These are phyloP conservation scores for Pyrgus malvae DNA, from an alignment of 2,888 invertebrate genomes.

Conservation along the genomic window DNA sequence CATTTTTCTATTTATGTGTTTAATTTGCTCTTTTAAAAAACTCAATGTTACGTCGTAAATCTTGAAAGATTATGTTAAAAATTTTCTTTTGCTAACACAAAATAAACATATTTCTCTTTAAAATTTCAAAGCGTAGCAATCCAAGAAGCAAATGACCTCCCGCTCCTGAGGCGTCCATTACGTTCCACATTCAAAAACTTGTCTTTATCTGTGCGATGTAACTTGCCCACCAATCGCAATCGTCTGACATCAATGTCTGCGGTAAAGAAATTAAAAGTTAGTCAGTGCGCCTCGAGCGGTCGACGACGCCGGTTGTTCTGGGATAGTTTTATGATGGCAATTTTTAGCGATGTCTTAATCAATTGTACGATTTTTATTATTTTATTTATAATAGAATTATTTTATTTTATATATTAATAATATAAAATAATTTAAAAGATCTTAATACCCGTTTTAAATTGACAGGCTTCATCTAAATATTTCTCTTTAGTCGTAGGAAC, in stretches of 20 bases:
- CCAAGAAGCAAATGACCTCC: slow-evolving; percentile 27
- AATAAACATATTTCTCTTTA: slow-evolving; percentile 22
- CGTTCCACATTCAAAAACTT: slow-evolving; percentile 55
- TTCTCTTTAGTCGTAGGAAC: no score
- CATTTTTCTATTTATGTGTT: no score
- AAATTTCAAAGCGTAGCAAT: slow-evolving; percentile 24
- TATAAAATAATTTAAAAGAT: no score
- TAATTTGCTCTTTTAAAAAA: neutral
- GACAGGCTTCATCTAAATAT: no score
- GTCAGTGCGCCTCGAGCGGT: slow-evolving; percentile 67
- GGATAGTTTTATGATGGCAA: slow-evolving; percentile 37
- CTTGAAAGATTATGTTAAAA: slow-evolving; percentile 4
- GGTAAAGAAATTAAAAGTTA: slow-evolving; percentile 77
- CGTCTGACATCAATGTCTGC: slow-evolving; percentile 70
- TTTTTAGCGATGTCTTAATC: slow-evolving; percentile 36
- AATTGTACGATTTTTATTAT: slow-evolving; percentile 28
- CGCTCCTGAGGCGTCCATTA: slow-evolving; percentile 50
- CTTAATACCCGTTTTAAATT: no score
- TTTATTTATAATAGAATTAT: slow-evolving; percentile 1
- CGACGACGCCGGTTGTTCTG: slow-evolving; percentile 57
- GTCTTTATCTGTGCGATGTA: slow-evolving; percentile 71
- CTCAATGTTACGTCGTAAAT: slow-evolving; percentile 3
- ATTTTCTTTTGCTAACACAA: slow-evolving; percentile 16
- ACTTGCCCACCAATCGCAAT: slow-evolving; percentile 75
- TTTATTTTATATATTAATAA: neutral